A percentile compares a stretch with the other conserved stretches of the same genome.
phyloP scores from a whole-genome alignment of 1,140 invertebrate genomes.

The Amphibalanus amphitrite region DNA sequence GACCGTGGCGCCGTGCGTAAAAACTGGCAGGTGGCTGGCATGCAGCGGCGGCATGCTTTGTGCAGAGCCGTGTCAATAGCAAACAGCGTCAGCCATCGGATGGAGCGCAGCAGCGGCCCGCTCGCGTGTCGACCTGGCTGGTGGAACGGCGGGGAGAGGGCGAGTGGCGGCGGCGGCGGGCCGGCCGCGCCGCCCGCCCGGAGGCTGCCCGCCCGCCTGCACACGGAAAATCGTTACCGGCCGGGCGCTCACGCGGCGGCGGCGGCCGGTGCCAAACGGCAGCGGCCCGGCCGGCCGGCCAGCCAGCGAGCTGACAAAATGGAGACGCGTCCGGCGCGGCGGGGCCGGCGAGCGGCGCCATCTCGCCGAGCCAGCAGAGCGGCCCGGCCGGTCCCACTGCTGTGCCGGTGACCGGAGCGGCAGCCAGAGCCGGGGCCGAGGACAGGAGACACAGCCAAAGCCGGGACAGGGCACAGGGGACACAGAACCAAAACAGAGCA shows the following conservation, averaged over 20 bases:
- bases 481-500: too few species aligned
- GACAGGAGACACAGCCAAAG: too few species aligned
- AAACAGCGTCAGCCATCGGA: not conserved
- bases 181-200: too few species aligned
- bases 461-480: not conserved
- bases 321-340: not conserved
- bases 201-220: not conserved
- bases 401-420: not conserved
- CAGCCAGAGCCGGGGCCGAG: too few species aligned
- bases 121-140: too few species aligned
- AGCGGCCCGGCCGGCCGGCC: too few species aligned
- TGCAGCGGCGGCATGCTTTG: too few species aligned
- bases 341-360: not conserved
- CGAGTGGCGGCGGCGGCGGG: not conserved
- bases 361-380: not conserved
- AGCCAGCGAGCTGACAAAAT: not conserved
- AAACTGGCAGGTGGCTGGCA: too few species aligned
- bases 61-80: too few species aligned
- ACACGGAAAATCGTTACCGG: conserved; percentile 1
- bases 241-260: not conserved
- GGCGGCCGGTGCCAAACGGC: conserved; percentile 1
- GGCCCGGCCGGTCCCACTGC: too few species aligned
- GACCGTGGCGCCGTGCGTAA: too few species aligned
- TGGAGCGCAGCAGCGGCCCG: not conserved
- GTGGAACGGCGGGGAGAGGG: too few species aligned